Evolutionary conservation across 2,888 invertebrate genomes (phyloP).

Genomic region (Drosophila atroscutellata): DNA sequence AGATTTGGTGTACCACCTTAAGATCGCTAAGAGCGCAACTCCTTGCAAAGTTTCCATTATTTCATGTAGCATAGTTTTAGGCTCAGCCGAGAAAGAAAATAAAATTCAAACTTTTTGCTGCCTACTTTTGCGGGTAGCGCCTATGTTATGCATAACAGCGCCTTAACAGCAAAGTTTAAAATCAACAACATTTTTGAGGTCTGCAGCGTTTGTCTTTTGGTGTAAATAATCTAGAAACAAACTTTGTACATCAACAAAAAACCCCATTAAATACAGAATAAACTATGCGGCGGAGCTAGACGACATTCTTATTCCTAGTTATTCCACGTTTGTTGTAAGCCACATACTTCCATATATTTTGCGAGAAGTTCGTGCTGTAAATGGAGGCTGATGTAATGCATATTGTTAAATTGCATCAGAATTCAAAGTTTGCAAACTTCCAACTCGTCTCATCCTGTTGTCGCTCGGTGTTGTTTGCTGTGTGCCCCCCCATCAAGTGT

Average conservation of each 20-base stretch:
- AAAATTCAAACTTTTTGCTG: not conserved
- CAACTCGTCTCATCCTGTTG: constrained; percentile 21
- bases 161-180: constrained; percentile 6
- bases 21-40: not conserved
- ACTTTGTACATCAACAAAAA: not conserved
- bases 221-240: not conserved
- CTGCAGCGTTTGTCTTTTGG: not conserved
- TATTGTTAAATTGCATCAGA: constrained; percentile 58
- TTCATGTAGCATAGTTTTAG: constrained; percentile 15
- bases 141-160: not conserved
- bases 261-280: not conserved
- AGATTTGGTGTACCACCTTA: not conserved
- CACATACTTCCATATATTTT: not conserved
- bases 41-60: not conserved
- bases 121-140: constrained; percentile 1
- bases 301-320: not conserved
- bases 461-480: constrained; percentile 29
- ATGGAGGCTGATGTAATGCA: constrained; percentile 50
- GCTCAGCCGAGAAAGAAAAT: fast-evolving
- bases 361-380: constrained; percentile 21
- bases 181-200: not conserved
- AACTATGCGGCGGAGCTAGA: not conserved
- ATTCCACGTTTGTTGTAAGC: constrained; percentile 12
- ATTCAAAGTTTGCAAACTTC: constrained; percentile 39
- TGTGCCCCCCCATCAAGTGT: constrained; percentile 21